Evolutionary conservation across 64 coral and sea anemone species (phyloP), one percentile per base, ranked within the genome.

Genomic region (Montipora cactus): DNA sequence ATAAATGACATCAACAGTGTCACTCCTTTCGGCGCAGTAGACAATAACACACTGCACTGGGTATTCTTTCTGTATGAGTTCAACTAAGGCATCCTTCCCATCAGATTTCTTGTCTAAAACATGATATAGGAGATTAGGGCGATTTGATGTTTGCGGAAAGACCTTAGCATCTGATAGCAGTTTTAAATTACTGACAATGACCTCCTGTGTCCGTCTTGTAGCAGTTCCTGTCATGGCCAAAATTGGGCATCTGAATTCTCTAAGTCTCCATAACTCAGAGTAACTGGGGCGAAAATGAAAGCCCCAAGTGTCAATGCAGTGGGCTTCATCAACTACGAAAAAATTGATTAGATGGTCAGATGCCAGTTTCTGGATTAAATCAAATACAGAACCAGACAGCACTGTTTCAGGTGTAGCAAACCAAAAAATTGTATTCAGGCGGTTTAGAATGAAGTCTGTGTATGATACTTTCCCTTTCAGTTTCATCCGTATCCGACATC

Each of bases 231-330:
- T 94, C 44, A 94, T 49, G 44, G 92, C 92, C 8, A 94, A 76
- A 88, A 89, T 50, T 73, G 90, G 79, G 47, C 64, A 79, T 4
- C 18, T 48, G 47, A 88, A 94, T 16, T 74, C 52, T 19, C 67
- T 80, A 3, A 94, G 51, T 5, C 67, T 21, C 37, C 92, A 84
- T 12, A 88, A 49, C 73, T 94, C 28, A 1, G 67, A 77, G 44
- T 94, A 94, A 19, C 67, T 78, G 25, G 76, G 84, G 21, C 76
- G 19, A 49, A 94, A 87, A n/a, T 94, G 77, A 47, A 55, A 57
- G 8, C 92, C 92, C 84, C 92, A 94, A 8, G 86, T 73, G 44
- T 94, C 92, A 16, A 94, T 73, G 45, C 92, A 94, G 45, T 79
- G 91, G 5, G 91, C 83, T 47, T 79, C 81, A 69, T 93, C 82